Percentiles rank a stretch among this genome's conserved stretches.
Evolutionary conservation across 2,888 invertebrate genomes (phyloP).

Genomic region (Scaeva pyrastri): DNA sequence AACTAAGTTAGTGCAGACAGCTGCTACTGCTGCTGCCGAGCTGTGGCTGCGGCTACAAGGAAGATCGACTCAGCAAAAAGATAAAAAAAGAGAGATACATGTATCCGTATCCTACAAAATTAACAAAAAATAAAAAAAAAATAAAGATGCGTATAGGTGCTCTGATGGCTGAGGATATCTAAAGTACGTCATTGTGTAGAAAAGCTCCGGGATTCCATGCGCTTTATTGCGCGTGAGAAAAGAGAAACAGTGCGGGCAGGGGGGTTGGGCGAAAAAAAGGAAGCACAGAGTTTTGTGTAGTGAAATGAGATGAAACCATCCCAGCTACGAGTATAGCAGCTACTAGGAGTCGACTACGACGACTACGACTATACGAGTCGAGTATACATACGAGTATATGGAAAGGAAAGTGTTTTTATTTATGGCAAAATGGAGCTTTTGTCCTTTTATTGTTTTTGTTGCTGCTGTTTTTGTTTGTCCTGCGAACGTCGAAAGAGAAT

Average conservation of each 20-base stretch:
- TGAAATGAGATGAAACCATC: constrained; percentile 43
- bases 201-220: constrained; percentile 70
- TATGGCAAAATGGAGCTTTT: constrained; percentile 33
- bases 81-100: constrained; percentile 22
- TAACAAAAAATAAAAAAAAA: neutral
- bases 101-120: constrained; percentile 1
- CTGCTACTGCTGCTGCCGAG: constrained; percentile 40
- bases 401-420: constrained; percentile 48
- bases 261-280: neutral
- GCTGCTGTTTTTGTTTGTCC: neutral
- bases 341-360: too few species aligned
- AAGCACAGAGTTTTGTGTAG: constrained; percentile 21
- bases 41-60: constrained; percentile 35
- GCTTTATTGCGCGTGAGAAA: constrained; percentile 64
- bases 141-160: constrained; percentile 20
- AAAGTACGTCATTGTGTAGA: constrained; percentile 59
- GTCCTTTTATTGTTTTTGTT: constrained; percentile 13
- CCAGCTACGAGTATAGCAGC: neutral
- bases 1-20: constrained; percentile 59
- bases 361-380: too few species aligned
- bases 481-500: neutral
- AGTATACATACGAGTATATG: neutral
- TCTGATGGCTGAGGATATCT: constrained; percentile 40
- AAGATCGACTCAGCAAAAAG: constrained; percentile 31
- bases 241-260: constrained; percentile 9